Evolutionary conservation across 2,888 invertebrate genomes (phyloP), one percentile per base, ranked within the genome.

Genomic region (Cerceris rybyensis): DNA sequence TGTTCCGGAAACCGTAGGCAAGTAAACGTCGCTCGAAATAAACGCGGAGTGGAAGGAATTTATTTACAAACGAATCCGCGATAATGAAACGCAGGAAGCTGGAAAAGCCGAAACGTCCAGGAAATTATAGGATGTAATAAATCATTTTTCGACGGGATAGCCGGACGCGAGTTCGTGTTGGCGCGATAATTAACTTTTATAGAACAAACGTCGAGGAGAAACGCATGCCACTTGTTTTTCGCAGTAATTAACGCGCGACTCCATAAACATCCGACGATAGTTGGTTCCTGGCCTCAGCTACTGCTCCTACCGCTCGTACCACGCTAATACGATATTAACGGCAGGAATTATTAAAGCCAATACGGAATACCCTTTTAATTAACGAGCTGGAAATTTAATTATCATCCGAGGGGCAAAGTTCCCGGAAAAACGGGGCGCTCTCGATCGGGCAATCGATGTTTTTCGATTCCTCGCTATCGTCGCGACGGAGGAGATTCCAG

Each of bases 381-480:
- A 71, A 28, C 72, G 60, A 16, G 41, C 49, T 65, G 73, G 65
- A 83, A 83, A 80, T 77, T 83, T 70, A 80, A 83, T 83, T 72
- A 80, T 67, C 72, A 76, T 77, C 67, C 60, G 50, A 4, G 7
- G 11, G 58, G 64, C 54, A 17, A 57, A 7, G 52, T 17, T 41
- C 42, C 42, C 28, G 55, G 64, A 63, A 50, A 57, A 66, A 60
- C 46, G 42, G 60, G 66, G 49, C 42, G 49, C 52, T 68, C 70
- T 13, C 54, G 52, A 58, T 43, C 28, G 42, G 64, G 68, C 74
- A 77, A 77, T 77, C 69, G 74, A 73, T 66, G 60, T 17, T n/a
- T 13, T 28, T 59, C 41, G n/a, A 68, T 50, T 57, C 52, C 46
- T 49, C 58, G 46, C 7, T 6, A 7, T 6, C 52, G 52, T 52